These are phyloP conservation scores for Heterocephalus glaber DNA, from an alignment of 2,113 vertebrate genomes.

Conservation along the genomic window DNA sequence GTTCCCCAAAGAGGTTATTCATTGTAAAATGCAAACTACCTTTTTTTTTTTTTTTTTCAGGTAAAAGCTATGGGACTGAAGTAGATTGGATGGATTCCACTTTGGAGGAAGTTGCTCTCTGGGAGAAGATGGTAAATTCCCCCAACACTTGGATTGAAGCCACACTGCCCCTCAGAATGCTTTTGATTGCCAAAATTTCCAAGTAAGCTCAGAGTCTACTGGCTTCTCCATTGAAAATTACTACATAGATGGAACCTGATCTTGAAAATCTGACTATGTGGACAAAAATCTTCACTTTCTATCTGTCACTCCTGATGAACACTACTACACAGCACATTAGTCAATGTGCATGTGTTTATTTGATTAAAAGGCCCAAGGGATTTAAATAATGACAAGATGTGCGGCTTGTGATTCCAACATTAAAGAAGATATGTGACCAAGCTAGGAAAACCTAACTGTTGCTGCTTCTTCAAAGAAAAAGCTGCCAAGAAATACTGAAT, in stretches of 20 bases:
- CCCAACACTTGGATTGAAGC: conserved; percentile 93
- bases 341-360: conserved; percentile 45
- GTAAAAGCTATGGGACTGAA: conserved; percentile 91
- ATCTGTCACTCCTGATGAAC: background rate
- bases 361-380: conserved; percentile 5
- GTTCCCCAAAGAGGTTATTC: background rate
- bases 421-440: conserved; percentile 49
- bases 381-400: conserved; percentile 12
- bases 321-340: background rate
- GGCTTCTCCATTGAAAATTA: background rate
- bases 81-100: conserved; percentile 98
- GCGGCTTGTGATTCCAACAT: background rate
- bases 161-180: conserved; percentile 92
- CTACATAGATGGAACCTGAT: background rate
- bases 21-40: conserved; percentile 43
- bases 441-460: conserved; percentile 11
- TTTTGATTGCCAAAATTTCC: conserved; percentile 89
- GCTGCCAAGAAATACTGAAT: background rate
- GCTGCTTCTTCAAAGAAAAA: conserved; percentile 34
- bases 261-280: background rate
- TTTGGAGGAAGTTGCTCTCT: conserved; percentile 88
- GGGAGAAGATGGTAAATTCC: conserved; percentile 92
- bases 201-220: conserved; percentile 82
- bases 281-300: background rate
- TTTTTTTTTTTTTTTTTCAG: conserved; percentile 79